Evolutionary conservation across 2,797 vertebrate species (phyloP).

Genomic region (Pristis pectinata): DNA sequence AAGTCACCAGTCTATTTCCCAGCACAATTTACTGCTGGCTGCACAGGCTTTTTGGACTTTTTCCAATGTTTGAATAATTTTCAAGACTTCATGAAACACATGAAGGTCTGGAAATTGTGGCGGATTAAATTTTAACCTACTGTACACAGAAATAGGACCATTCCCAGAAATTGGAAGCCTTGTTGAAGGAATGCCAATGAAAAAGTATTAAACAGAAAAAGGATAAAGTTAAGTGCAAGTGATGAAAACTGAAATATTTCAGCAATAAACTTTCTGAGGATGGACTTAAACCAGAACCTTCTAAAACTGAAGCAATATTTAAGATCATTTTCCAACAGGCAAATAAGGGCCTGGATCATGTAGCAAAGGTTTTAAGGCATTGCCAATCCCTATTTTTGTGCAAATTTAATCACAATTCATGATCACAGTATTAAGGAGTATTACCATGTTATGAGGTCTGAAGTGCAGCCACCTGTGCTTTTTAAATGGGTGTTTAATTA

Average conservation of each 20-base stretch:
- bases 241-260: background rate
- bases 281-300: constrained; percentile 11
- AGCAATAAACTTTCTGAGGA: background rate
- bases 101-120: background rate
- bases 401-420: no score
- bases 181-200: background rate
- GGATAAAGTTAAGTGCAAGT: background rate
- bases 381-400: no score
- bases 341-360: background rate
- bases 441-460: no score
- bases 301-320: background rate
- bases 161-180: background rate
- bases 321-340: background rate
- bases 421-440: no score
- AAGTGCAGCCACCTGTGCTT: no score
- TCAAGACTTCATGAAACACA: background rate
- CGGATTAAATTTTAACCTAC: background rate
- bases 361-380: no score
- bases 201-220: background rate
- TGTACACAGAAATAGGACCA: background rate
- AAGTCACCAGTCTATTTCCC: background rate
- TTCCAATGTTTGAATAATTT: background rate
- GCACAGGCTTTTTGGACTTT: background rate
- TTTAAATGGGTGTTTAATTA: no score
- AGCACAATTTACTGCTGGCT: background rate